phyloP scores from a whole-genome alignment of 2,888 invertebrate genomes.

The Lottia gigantea region DNA sequence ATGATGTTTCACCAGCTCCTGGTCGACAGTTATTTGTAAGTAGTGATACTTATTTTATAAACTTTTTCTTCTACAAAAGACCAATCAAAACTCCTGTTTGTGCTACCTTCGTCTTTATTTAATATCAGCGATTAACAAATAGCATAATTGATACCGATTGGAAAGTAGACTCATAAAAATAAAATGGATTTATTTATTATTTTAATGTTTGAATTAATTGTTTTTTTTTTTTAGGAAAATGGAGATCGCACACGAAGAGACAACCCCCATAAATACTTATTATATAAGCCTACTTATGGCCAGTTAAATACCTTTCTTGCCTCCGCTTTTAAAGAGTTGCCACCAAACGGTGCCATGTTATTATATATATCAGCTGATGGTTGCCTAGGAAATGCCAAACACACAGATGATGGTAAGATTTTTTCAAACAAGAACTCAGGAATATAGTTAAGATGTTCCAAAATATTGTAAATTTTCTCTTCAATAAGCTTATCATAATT shows the following conservation, averaged over 20 bases:
- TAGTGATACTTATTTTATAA: conserved; percentile 14
- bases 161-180: too few relatives aligned
- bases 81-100: too few relatives aligned
- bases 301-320: conserved; percentile 90
- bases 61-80: too few relatives aligned
- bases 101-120: too few relatives aligned
- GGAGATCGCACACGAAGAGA: conserved; percentile 79
- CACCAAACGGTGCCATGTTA: conserved; percentile 88
- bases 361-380: conserved; percentile 92
- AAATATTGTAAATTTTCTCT: too few relatives aligned
- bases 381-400: conserved; percentile 72
- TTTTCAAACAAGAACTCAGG: too few relatives aligned
- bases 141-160: too few relatives aligned
- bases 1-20: conserved; percentile 78
- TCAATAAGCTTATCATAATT: too few relatives aligned
- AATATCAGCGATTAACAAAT: too few relatives aligned
- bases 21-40: conserved; percentile 77
- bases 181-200: neutral
- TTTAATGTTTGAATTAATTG: too few relatives aligned
- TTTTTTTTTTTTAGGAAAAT: conserved; percentile 73
- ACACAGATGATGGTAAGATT: conserved; percentile 86
- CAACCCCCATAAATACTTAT: conserved; percentile 96
- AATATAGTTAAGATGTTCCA: too few relatives aligned
- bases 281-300: conserved; percentile 93
- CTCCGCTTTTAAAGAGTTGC: conserved; percentile 87